Conservation (phyloP, 1,140 invertebrate species). For the Drosophila willistoni region DNA sequence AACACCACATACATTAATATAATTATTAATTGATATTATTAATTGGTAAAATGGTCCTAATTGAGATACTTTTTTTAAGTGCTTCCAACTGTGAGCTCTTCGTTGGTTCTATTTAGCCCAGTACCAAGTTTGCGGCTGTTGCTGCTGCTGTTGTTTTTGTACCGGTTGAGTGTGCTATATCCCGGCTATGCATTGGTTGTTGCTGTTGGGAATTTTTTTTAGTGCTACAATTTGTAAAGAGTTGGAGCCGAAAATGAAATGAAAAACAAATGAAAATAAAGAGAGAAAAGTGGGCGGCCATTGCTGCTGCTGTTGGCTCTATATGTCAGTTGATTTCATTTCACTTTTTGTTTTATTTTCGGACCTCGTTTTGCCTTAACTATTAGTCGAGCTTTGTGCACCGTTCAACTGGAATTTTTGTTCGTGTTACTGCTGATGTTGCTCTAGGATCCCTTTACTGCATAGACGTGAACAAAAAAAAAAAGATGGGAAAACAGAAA, state of each 20-base stretch:
- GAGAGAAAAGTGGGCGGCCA: background rate
- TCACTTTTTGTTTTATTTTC: constrained; percentile 65
- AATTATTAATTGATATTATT: background rate
- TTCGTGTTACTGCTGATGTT: constrained; percentile 14
- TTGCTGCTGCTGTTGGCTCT: constrained; percentile 41
- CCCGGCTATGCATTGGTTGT: constrained; percentile 67
- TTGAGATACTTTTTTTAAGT: background rate
- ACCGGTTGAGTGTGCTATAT: constrained; percentile 58
- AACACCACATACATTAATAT: no score
- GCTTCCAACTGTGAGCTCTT: constrained; percentile 44
- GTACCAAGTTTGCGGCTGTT: constrained; percentile 14
- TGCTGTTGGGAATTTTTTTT: constrained; percentile 52
- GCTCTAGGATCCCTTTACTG: constrained; percentile 45
- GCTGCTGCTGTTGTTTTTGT: constrained; percentile 38
- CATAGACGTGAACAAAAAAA: constrained; percentile 46
- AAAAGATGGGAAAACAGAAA: constrained; percentile 17
- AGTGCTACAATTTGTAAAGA: constrained; percentile 69
- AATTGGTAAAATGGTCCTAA: background rate
- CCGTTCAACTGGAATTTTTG: constrained; percentile 51
- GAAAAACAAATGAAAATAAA: background rate
- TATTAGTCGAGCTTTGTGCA: constrained; percentile 66
- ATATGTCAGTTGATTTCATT: constrained; percentile 81
- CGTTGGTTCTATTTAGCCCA: constrained; percentile 62
- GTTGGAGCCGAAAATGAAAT: constrained; percentile 24
- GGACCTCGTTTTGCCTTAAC: constrained; percentile 55